A percentile compares a stretch with the other conserved stretches of the same genome.
Conservation (phyloP, 2,113 vertebrate species). For the Lasiurus borealis region DNA sequence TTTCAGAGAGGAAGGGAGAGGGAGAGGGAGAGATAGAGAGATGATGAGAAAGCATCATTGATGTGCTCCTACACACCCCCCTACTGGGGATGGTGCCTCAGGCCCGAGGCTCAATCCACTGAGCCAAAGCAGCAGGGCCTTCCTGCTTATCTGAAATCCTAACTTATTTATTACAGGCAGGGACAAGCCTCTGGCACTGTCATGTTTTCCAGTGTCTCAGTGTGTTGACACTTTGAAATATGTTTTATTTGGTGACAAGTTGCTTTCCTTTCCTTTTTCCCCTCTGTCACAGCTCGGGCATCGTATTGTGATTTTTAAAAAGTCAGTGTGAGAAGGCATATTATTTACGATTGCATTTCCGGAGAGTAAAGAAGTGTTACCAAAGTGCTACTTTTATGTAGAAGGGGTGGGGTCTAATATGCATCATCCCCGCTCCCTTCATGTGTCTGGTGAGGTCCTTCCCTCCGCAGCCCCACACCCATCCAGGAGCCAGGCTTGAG, state of each 20-base stretch:
- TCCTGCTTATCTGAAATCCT: background rate
- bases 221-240: conserved; percentile 30
- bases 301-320: background rate
- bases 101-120: too few relatives aligned
- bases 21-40: too few relatives aligned
- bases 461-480: background rate
- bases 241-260: conserved; percentile 27
- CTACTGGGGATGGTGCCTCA: too few relatives aligned
- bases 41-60: too few relatives aligned
- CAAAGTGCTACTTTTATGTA: background rate
- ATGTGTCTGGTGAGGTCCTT: background rate
- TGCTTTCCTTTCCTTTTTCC: background rate
- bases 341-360: background rate
- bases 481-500: background rate
- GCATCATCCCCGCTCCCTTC: background rate
- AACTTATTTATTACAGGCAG: background rate
- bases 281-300: background rate
- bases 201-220: background rate
- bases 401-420: background rate
- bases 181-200: background rate
- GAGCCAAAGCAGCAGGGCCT: background rate
- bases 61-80: too few relatives aligned
- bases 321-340: background rate
- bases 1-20: too few relatives aligned
- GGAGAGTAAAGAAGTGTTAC: background rate